These are phyloP conservation scores for Gisinianus flammeolus DNA, from an alignment of 2,888 invertebrate species.

Conservation along the genomic window DNA sequence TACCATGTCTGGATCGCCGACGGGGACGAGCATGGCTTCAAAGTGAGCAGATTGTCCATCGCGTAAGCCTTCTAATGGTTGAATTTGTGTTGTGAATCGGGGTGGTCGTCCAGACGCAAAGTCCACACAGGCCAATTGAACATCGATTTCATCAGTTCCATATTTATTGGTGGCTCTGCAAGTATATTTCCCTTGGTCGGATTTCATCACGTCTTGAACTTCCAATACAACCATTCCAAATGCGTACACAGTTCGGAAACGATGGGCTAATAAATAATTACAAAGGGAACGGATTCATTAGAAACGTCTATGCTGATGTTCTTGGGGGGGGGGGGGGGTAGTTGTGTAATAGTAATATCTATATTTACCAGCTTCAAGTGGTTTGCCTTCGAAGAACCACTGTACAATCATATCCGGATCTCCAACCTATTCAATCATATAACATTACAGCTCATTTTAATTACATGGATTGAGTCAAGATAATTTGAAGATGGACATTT, in stretches of 20 bases:
- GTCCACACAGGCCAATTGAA: conserved; percentile 67
- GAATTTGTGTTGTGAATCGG: conserved; percentile 52
- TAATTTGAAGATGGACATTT: too few relatives aligned
- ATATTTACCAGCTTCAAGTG: conserved; percentile 74
- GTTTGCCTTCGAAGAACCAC: conserved; percentile 90
- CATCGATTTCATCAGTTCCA: conserved; percentile 85
- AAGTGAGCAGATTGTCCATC: conserved; percentile 95
- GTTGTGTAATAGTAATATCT: conserved; percentile 41
- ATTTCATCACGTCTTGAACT: conserved; percentile 89
- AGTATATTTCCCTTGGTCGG: conserved; percentile 88
- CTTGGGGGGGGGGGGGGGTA: too few relatives aligned
- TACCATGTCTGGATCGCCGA: conserved; percentile 87
- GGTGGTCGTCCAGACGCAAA: conserved; percentile 46
- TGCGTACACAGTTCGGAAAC: conserved; percentile 91
- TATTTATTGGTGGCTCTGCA: conserved; percentile 88
- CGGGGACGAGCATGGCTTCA: conserved; percentile 91
- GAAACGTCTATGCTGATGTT: neutral
- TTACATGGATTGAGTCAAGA: too few relatives aligned
- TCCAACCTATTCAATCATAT: too few relatives aligned
- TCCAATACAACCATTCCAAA: conserved; percentile 98
- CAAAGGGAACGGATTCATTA: neutral
- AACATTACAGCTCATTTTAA: too few relatives aligned
- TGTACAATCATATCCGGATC: conserved; percentile 93
- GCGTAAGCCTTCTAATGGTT: conserved; percentile 78
- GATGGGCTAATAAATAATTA: conserved; percentile 66